phyloP scores from a whole-genome alignment of 2,113 vertebrate genomes.

The Oxyura jamaicensis region DNA sequence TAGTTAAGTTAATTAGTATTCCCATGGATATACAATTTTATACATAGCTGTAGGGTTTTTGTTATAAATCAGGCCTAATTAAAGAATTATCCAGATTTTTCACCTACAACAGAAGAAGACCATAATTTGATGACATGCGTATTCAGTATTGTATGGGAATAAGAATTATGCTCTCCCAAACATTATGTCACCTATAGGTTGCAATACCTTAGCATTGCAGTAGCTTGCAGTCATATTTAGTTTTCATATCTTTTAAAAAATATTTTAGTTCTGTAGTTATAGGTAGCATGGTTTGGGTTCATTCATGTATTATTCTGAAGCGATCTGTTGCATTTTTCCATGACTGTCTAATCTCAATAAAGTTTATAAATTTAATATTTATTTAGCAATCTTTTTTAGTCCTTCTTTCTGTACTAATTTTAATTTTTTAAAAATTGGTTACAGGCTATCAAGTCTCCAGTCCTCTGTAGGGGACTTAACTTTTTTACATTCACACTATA shows the following conservation, averaged over 20 bases:
- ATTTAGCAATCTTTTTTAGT: not conserved
- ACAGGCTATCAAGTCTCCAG: not conserved
- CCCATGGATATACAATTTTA: conserved; percentile 38
- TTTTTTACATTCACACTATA: not conserved
- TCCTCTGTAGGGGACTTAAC: not conserved
- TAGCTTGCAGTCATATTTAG: not conserved
- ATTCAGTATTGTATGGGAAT: conserved; percentile 5
- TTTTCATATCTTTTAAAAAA: not conserved
- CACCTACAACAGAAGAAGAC: conserved; percentile 15
- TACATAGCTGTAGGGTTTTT: conserved; percentile 54
- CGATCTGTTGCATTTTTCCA: not conserved
- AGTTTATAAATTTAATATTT: not conserved
- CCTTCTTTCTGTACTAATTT: not conserved
- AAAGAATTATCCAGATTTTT: conserved; percentile 60
- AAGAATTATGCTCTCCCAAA: conserved; percentile 5
- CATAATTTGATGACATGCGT: not conserved
- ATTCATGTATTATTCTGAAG: not conserved
- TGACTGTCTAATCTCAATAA: not conserved
- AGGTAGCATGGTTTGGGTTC: not conserved
- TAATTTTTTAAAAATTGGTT: not conserved
- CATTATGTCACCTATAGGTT: not conserved
- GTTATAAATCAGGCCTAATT: conserved; percentile 48
- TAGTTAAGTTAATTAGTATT: conserved; percentile 65
- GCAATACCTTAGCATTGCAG: not conserved
- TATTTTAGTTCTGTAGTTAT: not conserved